Evolutionary conservation across 2,113 vertebrate genomes (phyloP).

Genomic region (Micromys minutus): DNA sequence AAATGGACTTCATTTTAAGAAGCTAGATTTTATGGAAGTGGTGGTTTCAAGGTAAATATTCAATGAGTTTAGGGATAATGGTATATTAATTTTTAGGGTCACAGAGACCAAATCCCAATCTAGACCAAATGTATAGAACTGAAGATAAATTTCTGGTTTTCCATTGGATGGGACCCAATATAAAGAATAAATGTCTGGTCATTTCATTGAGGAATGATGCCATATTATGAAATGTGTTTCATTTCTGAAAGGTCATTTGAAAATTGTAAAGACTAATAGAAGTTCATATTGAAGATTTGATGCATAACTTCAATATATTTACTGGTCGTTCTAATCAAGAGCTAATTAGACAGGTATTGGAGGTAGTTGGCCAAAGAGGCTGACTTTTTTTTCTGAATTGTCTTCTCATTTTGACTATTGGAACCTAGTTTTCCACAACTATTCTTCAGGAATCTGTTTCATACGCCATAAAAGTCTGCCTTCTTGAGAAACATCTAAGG

Average conservation of each 20-base stretch:
- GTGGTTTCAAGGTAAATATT: neutral
- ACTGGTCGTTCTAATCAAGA: neutral
- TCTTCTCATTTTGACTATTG: neutral
- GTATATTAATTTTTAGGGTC: neutral
- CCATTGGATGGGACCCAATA: neutral
- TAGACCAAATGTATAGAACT: neutral
- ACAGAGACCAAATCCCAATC: neutral
- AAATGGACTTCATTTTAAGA: slow-evolving; percentile 41
- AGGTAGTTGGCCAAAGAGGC: neutral
- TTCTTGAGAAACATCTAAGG: too few relatives aligned
- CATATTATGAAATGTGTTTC: neutral
- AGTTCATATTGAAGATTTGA: neutral
- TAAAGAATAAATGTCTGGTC: neutral
- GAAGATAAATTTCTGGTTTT: neutral
- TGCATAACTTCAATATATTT: neutral
- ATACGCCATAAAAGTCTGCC: too few relatives aligned
- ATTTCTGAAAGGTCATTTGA: slow-evolving; percentile 16
- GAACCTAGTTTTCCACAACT: neutral
- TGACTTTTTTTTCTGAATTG: neutral
- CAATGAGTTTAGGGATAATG: neutral
- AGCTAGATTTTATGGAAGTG: neutral
- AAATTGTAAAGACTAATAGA: neutral
- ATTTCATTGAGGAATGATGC: neutral
- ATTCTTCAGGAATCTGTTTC: too few relatives aligned
- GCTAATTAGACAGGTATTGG: neutral